Evolutionary conservation across 2,888 invertebrate species (phyloP).

Genomic region (Macrostomum cliftonense): DNA sequence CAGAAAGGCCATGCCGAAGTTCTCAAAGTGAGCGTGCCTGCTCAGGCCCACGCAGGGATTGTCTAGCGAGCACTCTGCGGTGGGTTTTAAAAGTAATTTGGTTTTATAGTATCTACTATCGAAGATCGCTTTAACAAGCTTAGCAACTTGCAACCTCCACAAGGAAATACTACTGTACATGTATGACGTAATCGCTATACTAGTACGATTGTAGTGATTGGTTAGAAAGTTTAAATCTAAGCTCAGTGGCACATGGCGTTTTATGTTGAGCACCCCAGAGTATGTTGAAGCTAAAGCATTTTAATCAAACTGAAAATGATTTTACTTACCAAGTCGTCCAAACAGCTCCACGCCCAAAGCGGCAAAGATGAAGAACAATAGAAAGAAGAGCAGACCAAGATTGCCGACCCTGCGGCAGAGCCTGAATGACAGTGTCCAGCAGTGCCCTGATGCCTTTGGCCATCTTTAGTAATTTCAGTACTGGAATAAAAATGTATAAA

Average conservation of each 20-base stretch:
- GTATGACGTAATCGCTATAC: too few relatives aligned
- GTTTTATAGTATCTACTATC: too few relatives aligned
- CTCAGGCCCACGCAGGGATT: constrained; percentile 87
- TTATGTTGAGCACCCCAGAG: too few relatives aligned
- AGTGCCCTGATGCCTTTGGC: constrained; percentile 94
- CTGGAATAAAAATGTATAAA: constrained; percentile 38
- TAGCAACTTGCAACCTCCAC: too few relatives aligned
- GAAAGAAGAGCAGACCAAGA: constrained; percentile 84
- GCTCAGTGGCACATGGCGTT: too few relatives aligned
- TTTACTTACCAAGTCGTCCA: constrained; percentile 60
- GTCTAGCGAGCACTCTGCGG: constrained; percentile 66
- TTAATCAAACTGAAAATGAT: too few relatives aligned
- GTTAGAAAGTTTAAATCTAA: too few relatives aligned
- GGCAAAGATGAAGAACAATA: constrained; percentile 97
- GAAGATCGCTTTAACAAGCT: too few relatives aligned
- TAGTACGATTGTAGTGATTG: too few relatives aligned
- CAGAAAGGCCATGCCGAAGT: constrained; percentile 90
- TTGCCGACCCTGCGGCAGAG: constrained; percentile 96
- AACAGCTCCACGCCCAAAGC: constrained; percentile 96
- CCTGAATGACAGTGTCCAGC: constrained; percentile 96
- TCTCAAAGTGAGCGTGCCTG: constrained; percentile 94
- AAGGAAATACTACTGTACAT: too few relatives aligned
- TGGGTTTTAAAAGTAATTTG: too few relatives aligned
- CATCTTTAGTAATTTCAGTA: constrained; percentile 93
- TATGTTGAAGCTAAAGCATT: too few relatives aligned